A percentile compares a stretch with the other conserved stretches of the same genome.
Conservation (phyloP, 2,888 invertebrate genomes). For the Eupithecia inturbata region DNA sequence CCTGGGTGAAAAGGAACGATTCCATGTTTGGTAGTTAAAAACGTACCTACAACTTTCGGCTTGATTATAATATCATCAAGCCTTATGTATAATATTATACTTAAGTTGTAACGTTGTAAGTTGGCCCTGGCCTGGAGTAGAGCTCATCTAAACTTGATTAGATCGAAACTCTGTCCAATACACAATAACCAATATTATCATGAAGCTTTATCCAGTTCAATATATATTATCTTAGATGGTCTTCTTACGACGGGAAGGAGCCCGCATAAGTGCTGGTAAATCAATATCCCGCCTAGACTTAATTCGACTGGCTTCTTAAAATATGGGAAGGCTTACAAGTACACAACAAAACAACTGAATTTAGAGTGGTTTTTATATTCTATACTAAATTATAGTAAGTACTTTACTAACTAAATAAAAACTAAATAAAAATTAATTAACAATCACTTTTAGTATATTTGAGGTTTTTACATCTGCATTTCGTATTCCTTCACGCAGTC, state of each 20-base stretch:
- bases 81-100: no score
- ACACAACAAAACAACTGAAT: conserved; percentile 21
- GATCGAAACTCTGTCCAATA: neutral
- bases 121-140: neutral
- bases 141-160: neutral
- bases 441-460: no score
- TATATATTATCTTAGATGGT: conserved; percentile 10
- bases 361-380: conserved; percentile 6
- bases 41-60: neutral
- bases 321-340: conserved; percentile 40
- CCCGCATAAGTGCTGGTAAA: conserved; percentile 35
- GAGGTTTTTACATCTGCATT: neutral
- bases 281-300: conserved; percentile 44
- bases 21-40: neutral
- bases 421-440: no score
- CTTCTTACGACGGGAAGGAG: conserved; percentile 29
- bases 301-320: conserved; percentile 44
- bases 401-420: no score
- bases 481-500: neutral
- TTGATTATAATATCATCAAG: no score
- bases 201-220: neutral
- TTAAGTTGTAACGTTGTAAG: neutral
- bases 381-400: no score
- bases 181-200: neutral
- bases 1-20: neutral